These are phyloP conservation scores for Amiota mariae DNA, from an alignment of 2,888 invertebrate species.

Conservation along the genomic window DNA sequence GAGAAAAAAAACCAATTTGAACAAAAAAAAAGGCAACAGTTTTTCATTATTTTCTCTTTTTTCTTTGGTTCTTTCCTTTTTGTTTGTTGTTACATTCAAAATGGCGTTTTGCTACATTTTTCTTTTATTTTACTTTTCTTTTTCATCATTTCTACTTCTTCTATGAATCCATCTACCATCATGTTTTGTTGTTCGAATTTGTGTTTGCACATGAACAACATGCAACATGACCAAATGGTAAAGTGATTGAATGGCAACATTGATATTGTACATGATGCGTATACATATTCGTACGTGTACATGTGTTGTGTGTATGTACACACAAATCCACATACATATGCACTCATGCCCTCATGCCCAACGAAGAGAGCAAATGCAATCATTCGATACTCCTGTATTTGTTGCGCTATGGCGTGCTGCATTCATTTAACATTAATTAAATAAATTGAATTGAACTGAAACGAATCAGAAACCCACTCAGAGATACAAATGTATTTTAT, in stretches of 20 bases:
- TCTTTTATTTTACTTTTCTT: no score
- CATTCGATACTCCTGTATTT: background rate
- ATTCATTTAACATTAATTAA: slow-evolving; percentile 53
- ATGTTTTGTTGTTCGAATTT: slow-evolving; percentile 7
- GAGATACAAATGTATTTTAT: background rate
- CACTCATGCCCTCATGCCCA: background rate
- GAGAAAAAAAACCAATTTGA: no score
- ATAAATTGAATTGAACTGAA: slow-evolving; percentile 44
- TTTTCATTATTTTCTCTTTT: no score
- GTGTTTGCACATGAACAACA: slow-evolving; percentile 32
- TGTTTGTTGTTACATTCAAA: no score
- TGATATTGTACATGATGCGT: background rate
- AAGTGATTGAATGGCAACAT: slow-evolving; percentile 16
- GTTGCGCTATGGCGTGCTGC: slow-evolving; percentile 39
- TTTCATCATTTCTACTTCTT: no score
- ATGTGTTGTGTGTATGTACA: background rate
- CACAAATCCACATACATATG: background rate
- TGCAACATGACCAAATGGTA: slow-evolving; percentile 14
- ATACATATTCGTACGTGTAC: no score
- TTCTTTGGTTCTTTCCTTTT: no score
- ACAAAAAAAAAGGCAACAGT: no score
- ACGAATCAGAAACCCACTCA: slow-evolving; percentile 24
- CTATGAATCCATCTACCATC: slow-evolving; percentile 4
- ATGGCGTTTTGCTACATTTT: no score
- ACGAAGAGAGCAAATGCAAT: background rate